A percentile compares a stretch with the other conserved stretches of the same genome.
Conservation (phyloP, 2,797 vertebrate genomes). For the Helostoma temminkii region DNA sequence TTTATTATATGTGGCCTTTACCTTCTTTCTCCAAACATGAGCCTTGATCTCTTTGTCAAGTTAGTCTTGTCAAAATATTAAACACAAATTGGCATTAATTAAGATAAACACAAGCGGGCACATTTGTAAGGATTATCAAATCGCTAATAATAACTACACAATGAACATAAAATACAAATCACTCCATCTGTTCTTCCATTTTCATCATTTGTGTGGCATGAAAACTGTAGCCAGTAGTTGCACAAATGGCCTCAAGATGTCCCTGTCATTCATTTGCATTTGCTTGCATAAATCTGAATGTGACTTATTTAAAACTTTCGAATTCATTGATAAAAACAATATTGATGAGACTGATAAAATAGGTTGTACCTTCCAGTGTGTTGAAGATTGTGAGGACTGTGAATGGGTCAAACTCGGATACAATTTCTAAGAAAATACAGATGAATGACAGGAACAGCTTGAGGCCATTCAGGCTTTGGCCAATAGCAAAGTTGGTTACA, state of each 20-base stretch:
- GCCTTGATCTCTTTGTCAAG: constrained; percentile 6
- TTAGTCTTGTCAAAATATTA: neutral
- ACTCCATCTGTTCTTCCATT: constrained; percentile 56
- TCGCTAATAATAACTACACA: constrained; percentile 49
- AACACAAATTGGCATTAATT: neutral
- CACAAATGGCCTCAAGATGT: constrained; percentile 27
- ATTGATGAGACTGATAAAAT: neutral
- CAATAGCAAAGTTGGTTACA: constrained; percentile 53
- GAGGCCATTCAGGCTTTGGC: constrained; percentile 64
- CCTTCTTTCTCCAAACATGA: neutral
- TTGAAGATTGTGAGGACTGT: constrained; percentile 9
- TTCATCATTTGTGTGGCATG: neutral
- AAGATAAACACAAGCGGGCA: constrained; percentile 20
- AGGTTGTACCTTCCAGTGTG: neutral
- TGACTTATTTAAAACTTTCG: constrained; percentile 9
- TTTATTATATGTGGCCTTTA: constrained; percentile 4
- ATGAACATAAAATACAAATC: constrained; percentile 44
- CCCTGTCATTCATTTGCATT: constrained; percentile 25
- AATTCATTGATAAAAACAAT: constrained; percentile 7
- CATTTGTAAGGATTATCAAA: constrained; percentile 44
- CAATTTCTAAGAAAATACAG: constrained; percentile 15
- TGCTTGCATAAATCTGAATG: constrained; percentile 20
- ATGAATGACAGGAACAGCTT: constrained; percentile 58
- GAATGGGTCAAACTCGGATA: constrained; percentile 18
- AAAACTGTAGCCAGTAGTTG: constrained; percentile 8